phyloP scores from a whole-genome alignment of 2,797 vertebrate genomes.

The Scyliorhinus canicula region DNA sequence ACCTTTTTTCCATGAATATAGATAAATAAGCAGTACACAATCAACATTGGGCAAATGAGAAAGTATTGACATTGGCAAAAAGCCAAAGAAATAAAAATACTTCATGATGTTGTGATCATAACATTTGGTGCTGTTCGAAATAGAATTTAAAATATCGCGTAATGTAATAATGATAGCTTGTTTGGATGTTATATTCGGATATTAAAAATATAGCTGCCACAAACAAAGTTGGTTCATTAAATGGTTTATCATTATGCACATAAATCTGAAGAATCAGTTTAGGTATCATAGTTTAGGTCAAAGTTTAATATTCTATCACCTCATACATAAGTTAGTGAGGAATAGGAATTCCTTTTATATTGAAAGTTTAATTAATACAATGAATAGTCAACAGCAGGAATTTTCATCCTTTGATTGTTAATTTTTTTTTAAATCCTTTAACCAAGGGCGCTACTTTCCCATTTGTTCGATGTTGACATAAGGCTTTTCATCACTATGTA shows the following conservation, averaged over 20 bases:
- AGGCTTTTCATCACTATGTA: no score
- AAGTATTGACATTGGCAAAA: slow-evolving; percentile 64
- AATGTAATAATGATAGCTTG: neutral
- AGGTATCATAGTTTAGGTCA: neutral
- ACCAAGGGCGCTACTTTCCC: no score
- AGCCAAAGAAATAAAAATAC: slow-evolving; percentile 63
- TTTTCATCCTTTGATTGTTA: no score
- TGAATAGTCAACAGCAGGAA: no score
- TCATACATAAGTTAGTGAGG: neutral
- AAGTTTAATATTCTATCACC: neutral
- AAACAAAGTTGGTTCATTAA: no score
- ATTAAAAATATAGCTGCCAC: no score
- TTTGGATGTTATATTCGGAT: neutral
- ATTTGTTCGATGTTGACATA: no score
- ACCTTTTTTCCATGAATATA: slow-evolving; percentile 41
- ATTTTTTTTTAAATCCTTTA: no score
- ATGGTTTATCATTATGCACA: neutral
- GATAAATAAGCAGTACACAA: slow-evolving; percentile 65
- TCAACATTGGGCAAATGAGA: slow-evolving; percentile 71
- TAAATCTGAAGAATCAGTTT: neutral
- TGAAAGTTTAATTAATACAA: no score
- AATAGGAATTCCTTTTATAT: neutral
- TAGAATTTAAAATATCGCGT: neutral
- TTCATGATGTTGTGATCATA: no score
- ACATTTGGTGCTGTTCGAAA: slow-evolving; percentile 42